Conservation (phyloP, 1,140 invertebrate genomes). For the Ips typographus region DNA sequence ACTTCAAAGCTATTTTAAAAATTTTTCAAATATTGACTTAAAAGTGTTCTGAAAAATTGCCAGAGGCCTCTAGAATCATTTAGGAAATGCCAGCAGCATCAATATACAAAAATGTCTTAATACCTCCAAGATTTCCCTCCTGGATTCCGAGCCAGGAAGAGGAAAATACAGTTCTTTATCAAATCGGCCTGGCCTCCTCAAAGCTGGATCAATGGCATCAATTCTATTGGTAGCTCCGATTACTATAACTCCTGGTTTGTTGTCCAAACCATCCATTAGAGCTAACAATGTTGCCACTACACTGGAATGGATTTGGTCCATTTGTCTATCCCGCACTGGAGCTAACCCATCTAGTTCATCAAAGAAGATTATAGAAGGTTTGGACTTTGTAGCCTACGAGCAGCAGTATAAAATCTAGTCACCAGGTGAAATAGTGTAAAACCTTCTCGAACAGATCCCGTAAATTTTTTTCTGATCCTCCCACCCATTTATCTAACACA, state of each 20-base stretch:
- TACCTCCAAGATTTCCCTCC: conserved; percentile 46
- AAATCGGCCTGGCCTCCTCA: conserved; percentile 79
- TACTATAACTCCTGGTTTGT: conserved; percentile 67
- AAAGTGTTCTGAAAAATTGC: too few species aligned
- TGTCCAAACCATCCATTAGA: conserved; percentile 84
- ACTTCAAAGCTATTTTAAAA: too few species aligned
- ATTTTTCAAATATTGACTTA: too few species aligned
- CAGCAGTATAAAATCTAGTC: background rate
- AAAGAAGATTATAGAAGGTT: conserved; percentile 85
- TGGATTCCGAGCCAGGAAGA: conserved; percentile 62
- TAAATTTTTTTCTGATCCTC: conserved; percentile 58
- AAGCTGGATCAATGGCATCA: conserved; percentile 79
- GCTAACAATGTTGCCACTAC: conserved; percentile 88
- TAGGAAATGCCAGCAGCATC: too few species aligned
- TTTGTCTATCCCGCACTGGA: conserved; percentile 80
- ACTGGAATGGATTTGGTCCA: conserved; percentile 88
- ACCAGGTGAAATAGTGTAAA: background rate
- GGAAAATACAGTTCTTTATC: conserved; percentile 80
- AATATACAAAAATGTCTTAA: background rate
- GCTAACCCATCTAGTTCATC: conserved; percentile 87
- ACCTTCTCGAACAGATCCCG: conserved; percentile 56
- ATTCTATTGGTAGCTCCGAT: conserved; percentile 84
- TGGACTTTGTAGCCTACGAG: conserved; percentile 68
- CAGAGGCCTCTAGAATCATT: too few species aligned
- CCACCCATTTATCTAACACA: conserved; percentile 59